These are phyloP conservation scores for Augiades crinisus DNA, from an alignment of 2,888 invertebrate species.

Conservation along the genomic window DNA sequence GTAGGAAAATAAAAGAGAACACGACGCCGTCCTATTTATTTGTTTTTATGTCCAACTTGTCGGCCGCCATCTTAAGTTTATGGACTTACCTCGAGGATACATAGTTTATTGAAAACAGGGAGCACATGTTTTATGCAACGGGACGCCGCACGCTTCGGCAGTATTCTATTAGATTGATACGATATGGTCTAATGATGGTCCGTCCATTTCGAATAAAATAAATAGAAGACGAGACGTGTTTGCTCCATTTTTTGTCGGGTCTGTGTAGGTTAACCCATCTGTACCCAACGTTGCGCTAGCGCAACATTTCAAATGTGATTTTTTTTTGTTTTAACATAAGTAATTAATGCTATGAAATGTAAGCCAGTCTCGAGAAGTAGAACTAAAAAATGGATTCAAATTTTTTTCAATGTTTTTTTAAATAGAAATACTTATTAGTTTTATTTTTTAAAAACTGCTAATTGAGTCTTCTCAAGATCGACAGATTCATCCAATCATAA, in stretches of 20 bases:
- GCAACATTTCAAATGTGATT: no score
- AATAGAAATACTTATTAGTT: no score
- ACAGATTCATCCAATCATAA: no score
- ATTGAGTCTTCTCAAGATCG: no score
- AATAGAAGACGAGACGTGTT: not conserved
- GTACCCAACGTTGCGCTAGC: no score
- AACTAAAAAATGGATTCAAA: no score
- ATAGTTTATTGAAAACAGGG: slow-evolving; percentile 35
- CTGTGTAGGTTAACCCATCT: no score
- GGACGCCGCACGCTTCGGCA: slow-evolving; percentile 1
- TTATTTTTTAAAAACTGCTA: no score
- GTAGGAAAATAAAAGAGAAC: slow-evolving; percentile 28
- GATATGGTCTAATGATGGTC: slow-evolving; percentile 11
- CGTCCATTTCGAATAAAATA: not conserved
- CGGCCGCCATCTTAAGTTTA: slow-evolving; percentile 32
- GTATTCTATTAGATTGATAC: slow-evolving; percentile 24
- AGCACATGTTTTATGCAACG: slow-evolving; percentile 18
- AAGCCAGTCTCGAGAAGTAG: no score
- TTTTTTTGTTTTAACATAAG: no score
- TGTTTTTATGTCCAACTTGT: slow-evolving; percentile 41
- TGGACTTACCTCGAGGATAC: slow-evolving; percentile 27
- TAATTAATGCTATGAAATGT: no score
- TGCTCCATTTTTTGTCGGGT: not conserved
- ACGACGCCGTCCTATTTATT: slow-evolving; percentile 39
- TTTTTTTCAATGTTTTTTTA: no score